Conservation (phyloP, 2,888 invertebrate species). For the Aquatica leii region DNA sequence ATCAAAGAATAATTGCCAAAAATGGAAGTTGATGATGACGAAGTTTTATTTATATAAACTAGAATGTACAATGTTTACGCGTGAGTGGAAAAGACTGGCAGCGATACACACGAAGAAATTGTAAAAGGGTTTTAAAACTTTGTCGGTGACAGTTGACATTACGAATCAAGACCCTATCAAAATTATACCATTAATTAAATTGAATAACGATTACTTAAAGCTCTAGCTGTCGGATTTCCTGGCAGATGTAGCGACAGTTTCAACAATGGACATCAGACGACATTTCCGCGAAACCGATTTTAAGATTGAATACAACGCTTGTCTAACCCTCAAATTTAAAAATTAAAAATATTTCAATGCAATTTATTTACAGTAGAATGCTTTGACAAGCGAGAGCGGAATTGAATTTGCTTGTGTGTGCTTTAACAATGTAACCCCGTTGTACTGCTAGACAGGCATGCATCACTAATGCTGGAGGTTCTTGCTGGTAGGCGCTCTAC, state of each 20-base stretch:
- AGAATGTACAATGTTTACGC: slow-evolving; percentile 47
- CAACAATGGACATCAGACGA: slow-evolving; percentile 57
- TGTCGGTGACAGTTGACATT: slow-evolving; percentile 47
- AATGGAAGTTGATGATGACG: too few relatives aligned
- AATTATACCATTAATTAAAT: slow-evolving; percentile 59
- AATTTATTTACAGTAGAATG: slow-evolving; percentile 60
- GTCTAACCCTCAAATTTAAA: slow-evolving; percentile 55
- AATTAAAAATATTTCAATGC: slow-evolving; percentile 60
- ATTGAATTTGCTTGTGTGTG: slow-evolving; percentile 56
- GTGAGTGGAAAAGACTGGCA: slow-evolving; percentile 41
- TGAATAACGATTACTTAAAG: slow-evolving; percentile 55
- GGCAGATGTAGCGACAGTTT: slow-evolving; percentile 59
- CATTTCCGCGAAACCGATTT: slow-evolving; percentile 58
- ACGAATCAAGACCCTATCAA: slow-evolving; percentile 47
- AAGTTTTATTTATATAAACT: slow-evolving; percentile 28
- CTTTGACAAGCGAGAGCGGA: slow-evolving; percentile 58
- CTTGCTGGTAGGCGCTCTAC: slow-evolving; percentile 42
- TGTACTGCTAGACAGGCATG: slow-evolving; percentile 48
- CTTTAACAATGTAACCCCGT: slow-evolving; percentile 58
- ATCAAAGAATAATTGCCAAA: too few relatives aligned
- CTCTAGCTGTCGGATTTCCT: slow-evolving; percentile 57
- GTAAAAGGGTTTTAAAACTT: slow-evolving; percentile 38
- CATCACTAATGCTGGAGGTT: slow-evolving; percentile 52
- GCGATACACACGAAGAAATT: slow-evolving; percentile 32
- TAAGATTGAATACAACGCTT: slow-evolving; percentile 51